Evolutionary conservation across 2,113 vertebrate species (phyloP).

Genomic region (Clarias macrocephalus): DNA sequence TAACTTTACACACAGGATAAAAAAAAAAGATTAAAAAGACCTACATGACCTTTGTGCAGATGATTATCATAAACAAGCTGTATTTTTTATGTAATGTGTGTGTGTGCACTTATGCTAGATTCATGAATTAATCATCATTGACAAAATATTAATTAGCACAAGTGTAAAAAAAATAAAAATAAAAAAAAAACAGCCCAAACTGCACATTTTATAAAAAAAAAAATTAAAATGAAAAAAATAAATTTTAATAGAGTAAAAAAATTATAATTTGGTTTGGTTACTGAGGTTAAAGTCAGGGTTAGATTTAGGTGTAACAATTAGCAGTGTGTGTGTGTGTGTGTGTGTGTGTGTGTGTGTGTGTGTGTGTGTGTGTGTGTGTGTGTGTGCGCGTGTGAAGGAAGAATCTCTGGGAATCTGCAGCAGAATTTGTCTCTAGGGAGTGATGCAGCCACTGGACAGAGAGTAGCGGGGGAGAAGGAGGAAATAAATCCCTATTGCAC

Average conservation of each 20-base stretch:
- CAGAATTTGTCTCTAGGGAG: slow-evolving; percentile 75
- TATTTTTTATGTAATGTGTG: not conserved
- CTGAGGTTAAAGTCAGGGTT: not conserved
- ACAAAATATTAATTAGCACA: not conserved
- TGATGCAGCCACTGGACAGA: slow-evolving; percentile 75
- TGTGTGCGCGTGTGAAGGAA: slow-evolving; percentile 50
- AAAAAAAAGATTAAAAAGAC: not conserved
- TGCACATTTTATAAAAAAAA: not conserved
- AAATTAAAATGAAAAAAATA: too few species aligned
- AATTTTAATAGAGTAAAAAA: not conserved
- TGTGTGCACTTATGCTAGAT: not conserved
- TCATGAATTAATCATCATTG: not conserved
- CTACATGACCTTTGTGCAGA: not conserved
- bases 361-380: slow-evolving; percentile 20
- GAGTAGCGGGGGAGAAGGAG: slow-evolving; percentile 52
- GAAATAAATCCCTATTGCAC: slow-evolving; percentile 75
- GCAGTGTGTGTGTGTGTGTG: not conserved
- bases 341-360: not conserved
- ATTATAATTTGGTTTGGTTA: not conserved
- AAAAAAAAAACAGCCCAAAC: not conserved
- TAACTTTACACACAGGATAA: not conserved
- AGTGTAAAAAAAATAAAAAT: not conserved
- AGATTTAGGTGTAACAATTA: not conserved
- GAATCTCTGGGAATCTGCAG: slow-evolving; percentile 75
- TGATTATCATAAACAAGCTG: not conserved